Evolutionary conservation across 1,140 invertebrate genomes (phyloP), one percentile per base, ranked within the genome.

Genomic region (Limonius californicus): DNA sequence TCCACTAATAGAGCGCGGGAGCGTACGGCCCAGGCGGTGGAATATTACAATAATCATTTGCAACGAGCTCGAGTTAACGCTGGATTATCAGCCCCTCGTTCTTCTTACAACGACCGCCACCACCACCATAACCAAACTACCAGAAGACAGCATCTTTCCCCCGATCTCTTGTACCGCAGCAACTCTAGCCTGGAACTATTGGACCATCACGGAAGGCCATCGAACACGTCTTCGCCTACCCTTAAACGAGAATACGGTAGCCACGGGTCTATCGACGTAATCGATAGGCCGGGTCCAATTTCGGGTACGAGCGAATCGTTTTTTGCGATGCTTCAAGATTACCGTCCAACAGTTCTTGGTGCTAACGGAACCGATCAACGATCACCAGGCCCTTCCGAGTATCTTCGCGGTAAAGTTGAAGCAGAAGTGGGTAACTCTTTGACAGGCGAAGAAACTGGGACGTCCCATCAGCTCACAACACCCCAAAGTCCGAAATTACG

Each of bases 281-380:
- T 83, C 12, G 53, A 55, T 55, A 14, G 53, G 6, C 68, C 69
- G 8, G 35, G 18, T 59, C 61, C 61, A 56, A 42, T 68, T 30
- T 53, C 63, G 11, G 60, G 60, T 14, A 76, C 74, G n/a, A 80
- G 82, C 27, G 87, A 89, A 55, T 85, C 85, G 64, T 88, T 91
- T 72, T 89, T 90, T 76, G 88, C 87, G 6, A 90, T 94, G 87
- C 82, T 94, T 7, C 88, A 90, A 72, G 88, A 89, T 62, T 86
- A 87, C 69, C 74, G 83, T n/a, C 82, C 83, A 1, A 74, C 82
- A 21, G 82, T 81, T 20, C 74, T 84, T 59, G 75, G 71, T 54
- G 67, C 69, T 54, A 70, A 77, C 54, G 76, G 74, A 57, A 75
- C 78, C 3, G 84, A 89, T 67, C 84, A 89, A 70, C 76, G 87